Conservation (phyloP, 1,140 invertebrate species). For the Drosophila nikananu region DNA sequence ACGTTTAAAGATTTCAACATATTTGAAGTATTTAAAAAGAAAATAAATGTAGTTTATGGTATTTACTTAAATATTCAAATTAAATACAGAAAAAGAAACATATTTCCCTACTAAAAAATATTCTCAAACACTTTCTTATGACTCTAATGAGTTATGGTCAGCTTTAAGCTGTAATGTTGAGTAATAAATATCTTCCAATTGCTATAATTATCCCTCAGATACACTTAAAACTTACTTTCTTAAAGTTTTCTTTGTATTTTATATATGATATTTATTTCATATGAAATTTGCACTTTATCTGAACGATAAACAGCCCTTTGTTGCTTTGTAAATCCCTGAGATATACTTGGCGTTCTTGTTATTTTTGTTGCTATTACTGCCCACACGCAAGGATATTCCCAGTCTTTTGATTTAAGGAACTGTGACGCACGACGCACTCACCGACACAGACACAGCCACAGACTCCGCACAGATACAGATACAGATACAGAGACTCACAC, state of each 20-base stretch:
- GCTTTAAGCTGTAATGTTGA: neutral
- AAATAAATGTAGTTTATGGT: neutral
- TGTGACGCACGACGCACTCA: slow-evolving; percentile 49
- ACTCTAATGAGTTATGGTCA: neutral
- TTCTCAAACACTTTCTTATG: neutral
- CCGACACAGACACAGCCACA: neutral
- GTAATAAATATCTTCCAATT: neutral
- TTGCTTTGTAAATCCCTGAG: neutral
- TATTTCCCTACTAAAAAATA: neutral
- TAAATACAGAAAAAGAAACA: too few species aligned
- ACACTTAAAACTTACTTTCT: neutral
- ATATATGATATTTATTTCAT: neutral
- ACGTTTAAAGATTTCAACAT: neutral
- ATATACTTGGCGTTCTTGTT: slow-evolving; percentile 1
- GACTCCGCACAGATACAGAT: slow-evolving; percentile 4
- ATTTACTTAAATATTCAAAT: too few species aligned
- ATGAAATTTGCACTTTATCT: neutral
- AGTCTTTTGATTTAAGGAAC: slow-evolving; percentile 8
- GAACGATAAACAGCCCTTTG: neutral
- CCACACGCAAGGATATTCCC: slow-evolving; percentile 46
- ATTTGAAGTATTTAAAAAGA: neutral
- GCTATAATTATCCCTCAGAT: neutral
- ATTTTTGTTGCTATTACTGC: slow-evolving; percentile 46
- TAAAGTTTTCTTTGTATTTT: neutral
- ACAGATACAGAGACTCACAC: slow-evolving; percentile 25